Conservation (phyloP, 1,140 invertebrate genomes). For the Eueides isabella region DNA sequence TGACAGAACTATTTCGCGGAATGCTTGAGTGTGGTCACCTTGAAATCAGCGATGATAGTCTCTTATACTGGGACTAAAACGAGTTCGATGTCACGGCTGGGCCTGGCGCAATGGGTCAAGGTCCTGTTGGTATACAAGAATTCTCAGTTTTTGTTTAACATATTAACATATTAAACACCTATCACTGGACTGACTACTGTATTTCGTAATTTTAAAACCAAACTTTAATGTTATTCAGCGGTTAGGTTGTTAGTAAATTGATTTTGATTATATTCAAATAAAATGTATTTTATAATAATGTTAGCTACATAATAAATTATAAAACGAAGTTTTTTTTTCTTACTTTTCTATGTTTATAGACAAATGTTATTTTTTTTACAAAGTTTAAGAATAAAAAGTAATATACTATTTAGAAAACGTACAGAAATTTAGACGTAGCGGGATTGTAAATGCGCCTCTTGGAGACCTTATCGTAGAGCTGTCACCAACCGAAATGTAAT, state of each 20-base stretch:
- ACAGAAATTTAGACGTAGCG: no score
- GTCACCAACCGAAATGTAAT: no score
- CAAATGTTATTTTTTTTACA: no score
- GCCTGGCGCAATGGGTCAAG: conserved; percentile 53
- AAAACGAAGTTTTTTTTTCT: no score
- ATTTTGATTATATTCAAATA: conserved; percentile 2
- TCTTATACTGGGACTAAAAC: conserved; percentile 43
- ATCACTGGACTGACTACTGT: conserved; percentile 22
- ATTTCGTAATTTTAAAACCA: conserved; percentile 30
- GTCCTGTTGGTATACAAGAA: conserved; percentile 42
- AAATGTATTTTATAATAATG: not conserved
- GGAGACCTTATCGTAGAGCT: no score
- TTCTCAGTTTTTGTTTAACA: conserved; percentile 36
- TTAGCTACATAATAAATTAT: not conserved
- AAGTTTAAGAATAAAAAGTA: no score
- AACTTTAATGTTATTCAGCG: conserved; percentile 13
- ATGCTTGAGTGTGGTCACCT: conserved; percentile 24
- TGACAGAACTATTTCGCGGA: not conserved
- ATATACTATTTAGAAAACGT: no score
- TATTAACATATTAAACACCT: conserved; percentile 37
- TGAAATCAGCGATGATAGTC: conserved; percentile 34
- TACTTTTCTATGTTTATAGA: no score
- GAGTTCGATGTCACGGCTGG: conserved; percentile 58
- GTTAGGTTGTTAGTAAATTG: conserved; percentile 15
- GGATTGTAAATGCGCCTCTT: no score